Evolutionary conservation across 2,797 vertebrate genomes (phyloP).

Genomic region (Nyctalus aviator): DNA sequence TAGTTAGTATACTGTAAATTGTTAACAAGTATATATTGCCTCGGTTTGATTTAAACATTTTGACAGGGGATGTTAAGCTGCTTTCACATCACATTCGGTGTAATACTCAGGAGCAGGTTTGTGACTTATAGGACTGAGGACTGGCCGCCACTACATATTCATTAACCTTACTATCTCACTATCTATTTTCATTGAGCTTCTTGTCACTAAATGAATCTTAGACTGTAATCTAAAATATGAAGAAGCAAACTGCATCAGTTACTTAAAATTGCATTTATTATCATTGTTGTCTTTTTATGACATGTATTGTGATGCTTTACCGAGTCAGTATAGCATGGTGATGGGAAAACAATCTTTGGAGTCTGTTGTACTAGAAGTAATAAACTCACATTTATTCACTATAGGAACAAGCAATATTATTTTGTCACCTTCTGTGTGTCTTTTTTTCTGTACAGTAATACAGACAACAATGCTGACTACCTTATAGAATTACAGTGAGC

Average conservation of each 20-base stretch:
- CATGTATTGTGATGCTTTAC: background rate
- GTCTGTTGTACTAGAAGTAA: background rate
- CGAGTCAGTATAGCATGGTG: background rate
- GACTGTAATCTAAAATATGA: background rate
- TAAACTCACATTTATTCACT: background rate
- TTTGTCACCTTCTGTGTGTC: background rate
- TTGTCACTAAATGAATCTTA: constrained; percentile 24
- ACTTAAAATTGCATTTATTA: constrained; percentile 15
- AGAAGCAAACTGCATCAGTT: constrained; percentile 42
- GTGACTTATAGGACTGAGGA: background rate
- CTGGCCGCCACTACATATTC: background rate
- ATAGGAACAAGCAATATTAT: background rate
- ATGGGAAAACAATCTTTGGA: background rate
- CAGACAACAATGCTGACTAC: background rate
- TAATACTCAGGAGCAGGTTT: background rate
- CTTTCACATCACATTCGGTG: background rate
- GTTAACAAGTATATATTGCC: background rate
- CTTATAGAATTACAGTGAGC: background rate
- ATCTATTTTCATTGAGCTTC: constrained; percentile 37
- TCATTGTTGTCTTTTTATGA: background rate
- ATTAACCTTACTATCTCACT: background rate
- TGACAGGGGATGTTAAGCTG: background rate
- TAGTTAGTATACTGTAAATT: background rate
- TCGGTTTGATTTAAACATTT: constrained; percentile 41
- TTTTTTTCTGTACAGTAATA: background rate